phyloP scores from a whole-genome alignment of 2,888 invertebrate genomes.

The Lepidochitona cinerea region DNA sequence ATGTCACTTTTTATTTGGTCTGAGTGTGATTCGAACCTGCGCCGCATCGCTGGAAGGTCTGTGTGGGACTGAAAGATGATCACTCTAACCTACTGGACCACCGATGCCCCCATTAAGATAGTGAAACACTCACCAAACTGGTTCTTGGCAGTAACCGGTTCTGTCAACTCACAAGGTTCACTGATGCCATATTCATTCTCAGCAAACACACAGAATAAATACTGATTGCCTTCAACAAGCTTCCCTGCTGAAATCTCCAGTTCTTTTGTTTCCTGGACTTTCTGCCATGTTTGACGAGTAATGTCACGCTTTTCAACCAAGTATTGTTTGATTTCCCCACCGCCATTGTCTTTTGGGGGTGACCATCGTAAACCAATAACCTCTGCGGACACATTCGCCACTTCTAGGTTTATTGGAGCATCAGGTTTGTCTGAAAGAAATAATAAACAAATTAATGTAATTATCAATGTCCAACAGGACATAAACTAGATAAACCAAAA shows the following conservation, averaged over 20 bases:
- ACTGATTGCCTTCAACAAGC: slow-evolving; percentile 84
- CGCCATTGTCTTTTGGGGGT: slow-evolving; percentile 68
- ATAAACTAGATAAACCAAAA: no score
- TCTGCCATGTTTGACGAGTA: slow-evolving; percentile 60
- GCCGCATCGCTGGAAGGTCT: no score
- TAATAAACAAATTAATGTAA: no score
- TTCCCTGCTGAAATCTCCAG: slow-evolving; percentile 65
- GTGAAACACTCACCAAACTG: slow-evolving; percentile 53
- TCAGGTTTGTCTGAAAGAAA: slow-evolving; percentile 66
- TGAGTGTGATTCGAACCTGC: no score
- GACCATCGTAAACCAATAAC: slow-evolving; percentile 67
- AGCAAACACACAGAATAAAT: slow-evolving; percentile 89
- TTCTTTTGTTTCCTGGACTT: slow-evolving; percentile 48
- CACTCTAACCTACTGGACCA: no score
- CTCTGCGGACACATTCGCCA: slow-evolving; percentile 57
- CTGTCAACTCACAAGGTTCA: slow-evolving; percentile 83
- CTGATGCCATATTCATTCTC: slow-evolving; percentile 88
- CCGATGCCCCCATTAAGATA: no score
- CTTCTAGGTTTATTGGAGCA: slow-evolving; percentile 59
- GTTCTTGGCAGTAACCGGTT: slow-evolving; percentile 75
- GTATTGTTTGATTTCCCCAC: slow-evolving; percentile 56
- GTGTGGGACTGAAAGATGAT: no score
- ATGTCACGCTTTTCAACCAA: slow-evolving; percentile 62
- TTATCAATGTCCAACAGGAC: no score
- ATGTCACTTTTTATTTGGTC: no score